phyloP scores from a whole-genome alignment of 2,797 vertebrate genomes.

The Fistularia tabacaria region DNA sequence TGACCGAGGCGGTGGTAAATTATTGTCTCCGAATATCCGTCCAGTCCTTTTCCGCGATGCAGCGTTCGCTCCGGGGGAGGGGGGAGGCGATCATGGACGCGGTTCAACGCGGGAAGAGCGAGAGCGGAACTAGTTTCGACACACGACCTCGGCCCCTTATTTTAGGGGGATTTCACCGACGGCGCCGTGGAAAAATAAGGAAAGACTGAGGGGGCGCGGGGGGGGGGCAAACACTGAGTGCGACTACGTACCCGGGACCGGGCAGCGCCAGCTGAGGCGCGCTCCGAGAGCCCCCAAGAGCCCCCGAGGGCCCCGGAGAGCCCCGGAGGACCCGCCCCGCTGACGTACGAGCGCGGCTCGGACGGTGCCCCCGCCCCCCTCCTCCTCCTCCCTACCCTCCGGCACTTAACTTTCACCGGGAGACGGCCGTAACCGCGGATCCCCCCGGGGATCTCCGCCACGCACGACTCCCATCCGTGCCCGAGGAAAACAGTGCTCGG shows the following conservation, averaged over 20 bases:
- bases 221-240: slow-evolving; percentile 35
- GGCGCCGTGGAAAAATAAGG: slow-evolving; percentile 11
- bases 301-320: slow-evolving; percentile 42
- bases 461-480: slow-evolving; percentile 3
- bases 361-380: slow-evolving; percentile 21
- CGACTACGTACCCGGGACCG: slow-evolving; percentile 61
- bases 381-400: slow-evolving; percentile 38
- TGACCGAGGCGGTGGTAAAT: slow-evolving; percentile 60
- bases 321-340: slow-evolving; percentile 70
- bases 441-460: slow-evolving; percentile 4
- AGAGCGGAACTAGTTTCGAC: no score
- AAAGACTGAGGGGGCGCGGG: no score
- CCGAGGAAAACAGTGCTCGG: slow-evolving; percentile 9
- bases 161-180: slow-evolving; percentile 25
- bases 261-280: neutral
- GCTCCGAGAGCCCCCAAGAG: slow-evolving; percentile 27
- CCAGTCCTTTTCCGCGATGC: slow-evolving; percentile 34
- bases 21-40: slow-evolving; percentile 33
- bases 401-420: slow-evolving; percentile 63
- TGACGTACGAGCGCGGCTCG: slow-evolving; percentile 52
- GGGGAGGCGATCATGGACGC: no score
- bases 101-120: no score
- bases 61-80: slow-evolving; percentile 17
- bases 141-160: no score
- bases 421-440: slow-evolving; percentile 26